Conservation (phyloP, 2,113 vertebrate species). For the Physeter macrocephalus region DNA sequence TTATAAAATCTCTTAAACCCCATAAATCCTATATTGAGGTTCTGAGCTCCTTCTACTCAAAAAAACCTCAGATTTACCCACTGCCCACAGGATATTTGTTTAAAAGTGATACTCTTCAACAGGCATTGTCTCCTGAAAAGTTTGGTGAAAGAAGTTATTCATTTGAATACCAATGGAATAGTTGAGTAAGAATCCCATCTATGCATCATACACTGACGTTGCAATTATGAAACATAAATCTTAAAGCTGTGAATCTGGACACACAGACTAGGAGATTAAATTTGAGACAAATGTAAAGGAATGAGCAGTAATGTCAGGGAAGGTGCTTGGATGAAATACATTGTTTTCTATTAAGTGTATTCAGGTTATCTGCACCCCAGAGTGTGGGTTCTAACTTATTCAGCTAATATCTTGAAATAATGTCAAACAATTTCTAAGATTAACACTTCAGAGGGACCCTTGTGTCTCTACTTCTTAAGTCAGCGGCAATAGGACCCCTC, state of each 20-base stretch:
- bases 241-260: not conserved
- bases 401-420: not conserved
- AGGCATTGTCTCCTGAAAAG: not conserved
- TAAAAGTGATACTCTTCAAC: not conserved
- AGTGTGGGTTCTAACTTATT: not conserved
- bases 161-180: not conserved
- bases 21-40: not conserved
- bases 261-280: not conserved
- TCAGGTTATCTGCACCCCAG: not conserved
- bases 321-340: not conserved
- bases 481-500: not conserved
- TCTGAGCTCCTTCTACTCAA: not conserved
- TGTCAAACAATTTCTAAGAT: not conserved
- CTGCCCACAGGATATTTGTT: not conserved
- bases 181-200: not conserved
- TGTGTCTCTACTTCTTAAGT: not conserved
- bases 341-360: conserved; percentile 1
- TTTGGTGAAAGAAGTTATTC: not conserved
- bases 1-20: not conserved
- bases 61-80: not conserved
- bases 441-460: not conserved
- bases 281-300: not conserved
- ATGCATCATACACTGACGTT: not conserved
- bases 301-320: not conserved
- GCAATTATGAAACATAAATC: not conserved